Conservation (phyloP, 1,140 invertebrate genomes). For the Ceratoteleas bidentatus region DNA sequence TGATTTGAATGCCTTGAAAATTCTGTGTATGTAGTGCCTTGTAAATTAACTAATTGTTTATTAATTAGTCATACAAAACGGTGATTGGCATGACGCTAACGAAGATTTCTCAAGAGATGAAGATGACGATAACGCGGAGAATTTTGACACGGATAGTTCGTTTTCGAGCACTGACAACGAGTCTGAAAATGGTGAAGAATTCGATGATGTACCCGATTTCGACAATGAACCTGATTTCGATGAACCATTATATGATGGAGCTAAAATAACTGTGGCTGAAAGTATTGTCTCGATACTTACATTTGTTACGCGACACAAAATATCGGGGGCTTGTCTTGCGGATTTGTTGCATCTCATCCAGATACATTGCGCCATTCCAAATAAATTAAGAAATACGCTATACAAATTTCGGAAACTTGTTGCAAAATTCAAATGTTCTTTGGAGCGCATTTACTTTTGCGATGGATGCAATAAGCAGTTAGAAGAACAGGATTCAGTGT, state of each 20-base stretch:
- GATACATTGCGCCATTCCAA: background rate
- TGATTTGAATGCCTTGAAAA: too few species aligned
- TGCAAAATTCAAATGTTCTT: background rate
- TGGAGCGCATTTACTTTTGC: background rate
- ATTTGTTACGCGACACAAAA: background rate
- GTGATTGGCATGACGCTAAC: too few species aligned
- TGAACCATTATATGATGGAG: background rate
- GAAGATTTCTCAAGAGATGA: too few species aligned
- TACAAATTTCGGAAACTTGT: constrained; percentile 1
- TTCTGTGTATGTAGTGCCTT: too few species aligned
- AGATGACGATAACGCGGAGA: too few species aligned
- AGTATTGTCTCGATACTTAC: background rate
- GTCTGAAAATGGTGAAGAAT: too few species aligned
- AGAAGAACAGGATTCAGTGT: background rate
- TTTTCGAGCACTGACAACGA: too few species aligned
- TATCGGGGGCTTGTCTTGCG: background rate
- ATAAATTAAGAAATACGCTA: background rate
- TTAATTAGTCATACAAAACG: too few species aligned
- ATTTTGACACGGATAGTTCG: too few species aligned
- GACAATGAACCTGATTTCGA: background rate
- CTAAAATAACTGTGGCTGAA: background rate
- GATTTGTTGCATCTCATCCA: background rate
- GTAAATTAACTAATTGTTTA: too few species aligned
- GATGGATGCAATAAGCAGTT: background rate
- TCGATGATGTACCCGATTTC: too few species aligned